Conservation (phyloP, 2,888 invertebrate species). For the Octodonta nipae region DNA sequence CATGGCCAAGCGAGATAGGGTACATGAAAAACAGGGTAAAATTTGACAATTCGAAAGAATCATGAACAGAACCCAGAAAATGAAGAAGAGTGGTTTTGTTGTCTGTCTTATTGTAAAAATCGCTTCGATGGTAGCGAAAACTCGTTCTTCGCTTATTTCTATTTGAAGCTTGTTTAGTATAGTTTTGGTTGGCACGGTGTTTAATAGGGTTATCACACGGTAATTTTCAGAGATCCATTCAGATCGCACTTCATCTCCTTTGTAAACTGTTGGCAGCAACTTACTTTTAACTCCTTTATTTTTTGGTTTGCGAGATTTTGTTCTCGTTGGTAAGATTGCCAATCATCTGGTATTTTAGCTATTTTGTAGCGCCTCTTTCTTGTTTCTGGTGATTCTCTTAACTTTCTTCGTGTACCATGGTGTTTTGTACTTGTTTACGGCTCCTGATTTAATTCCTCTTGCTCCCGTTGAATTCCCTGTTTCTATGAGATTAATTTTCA, state of each 20-base stretch:
- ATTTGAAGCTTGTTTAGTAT: no score
- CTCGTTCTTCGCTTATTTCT: no score
- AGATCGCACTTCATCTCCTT: not conserved
- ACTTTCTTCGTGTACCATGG: slow-evolving; percentile 1
- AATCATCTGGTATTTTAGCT: slow-evolving; percentile 1
- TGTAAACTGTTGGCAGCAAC: not conserved
- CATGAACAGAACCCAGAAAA: no score
- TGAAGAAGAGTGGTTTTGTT: no score
- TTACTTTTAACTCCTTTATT: not conserved
- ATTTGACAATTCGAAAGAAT: no score
- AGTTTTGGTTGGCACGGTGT: no score
- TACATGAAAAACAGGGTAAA: no score
- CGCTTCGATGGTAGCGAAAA: no score
- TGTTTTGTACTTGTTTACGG: slow-evolving; percentile 1
- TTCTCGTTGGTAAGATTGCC: not conserved
- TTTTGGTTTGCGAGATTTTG: not conserved
- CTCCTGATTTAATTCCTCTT: slow-evolving; percentile 1
- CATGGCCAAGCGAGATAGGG: no score
- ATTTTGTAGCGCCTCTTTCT: not conserved
- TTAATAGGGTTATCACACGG: no score
- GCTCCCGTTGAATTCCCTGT: not conserved
- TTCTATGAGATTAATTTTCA: not conserved
- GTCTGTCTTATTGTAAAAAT: no score
- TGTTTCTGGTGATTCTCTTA: slow-evolving; percentile 1
- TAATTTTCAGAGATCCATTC: not conserved